These are phyloP conservation scores for Cairina moschata DNA, from an alignment of 2,113 vertebrate genomes.

Conservation along the genomic window DNA sequence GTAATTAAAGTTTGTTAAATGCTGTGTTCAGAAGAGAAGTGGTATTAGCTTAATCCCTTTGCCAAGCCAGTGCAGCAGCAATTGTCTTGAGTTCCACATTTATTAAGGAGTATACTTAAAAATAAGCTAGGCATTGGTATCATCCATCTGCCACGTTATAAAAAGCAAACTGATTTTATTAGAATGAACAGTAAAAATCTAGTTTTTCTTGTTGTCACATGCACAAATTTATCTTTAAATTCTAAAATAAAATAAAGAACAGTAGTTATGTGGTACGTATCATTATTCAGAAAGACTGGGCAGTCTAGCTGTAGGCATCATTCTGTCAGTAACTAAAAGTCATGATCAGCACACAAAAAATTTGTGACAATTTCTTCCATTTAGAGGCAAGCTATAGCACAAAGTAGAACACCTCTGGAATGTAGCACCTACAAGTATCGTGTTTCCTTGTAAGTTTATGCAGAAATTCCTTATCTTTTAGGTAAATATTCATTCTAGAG, in stretches of 20 bases:
- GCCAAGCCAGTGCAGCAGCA: not conserved
- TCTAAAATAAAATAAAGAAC: not conserved
- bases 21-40: not conserved
- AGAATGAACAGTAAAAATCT: not conserved
- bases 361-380: not conserved
- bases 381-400: not conserved
- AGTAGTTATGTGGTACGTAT: not conserved
- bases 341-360: not conserved
- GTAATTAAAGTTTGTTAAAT: conserved; percentile 6
- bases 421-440: not conserved
- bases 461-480: not conserved
- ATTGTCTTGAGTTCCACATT: not conserved
- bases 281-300: not conserved
- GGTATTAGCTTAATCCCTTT: conserved; percentile 31
- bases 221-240: not conserved
- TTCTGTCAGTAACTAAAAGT: conserved; percentile 13
- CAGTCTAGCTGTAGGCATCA: not conserved
- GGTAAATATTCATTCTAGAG: not conserved
- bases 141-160: not conserved
- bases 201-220: not conserved
- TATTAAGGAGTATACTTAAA: not conserved
- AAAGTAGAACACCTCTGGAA: not conserved
- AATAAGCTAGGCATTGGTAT: not conserved
- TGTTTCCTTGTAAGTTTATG: not conserved
- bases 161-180: not conserved